Evolutionary conservation across 2,888 invertebrate genomes (phyloP), one percentile per base, ranked within the genome.

Genomic region (Malacosoma neustria): DNA sequence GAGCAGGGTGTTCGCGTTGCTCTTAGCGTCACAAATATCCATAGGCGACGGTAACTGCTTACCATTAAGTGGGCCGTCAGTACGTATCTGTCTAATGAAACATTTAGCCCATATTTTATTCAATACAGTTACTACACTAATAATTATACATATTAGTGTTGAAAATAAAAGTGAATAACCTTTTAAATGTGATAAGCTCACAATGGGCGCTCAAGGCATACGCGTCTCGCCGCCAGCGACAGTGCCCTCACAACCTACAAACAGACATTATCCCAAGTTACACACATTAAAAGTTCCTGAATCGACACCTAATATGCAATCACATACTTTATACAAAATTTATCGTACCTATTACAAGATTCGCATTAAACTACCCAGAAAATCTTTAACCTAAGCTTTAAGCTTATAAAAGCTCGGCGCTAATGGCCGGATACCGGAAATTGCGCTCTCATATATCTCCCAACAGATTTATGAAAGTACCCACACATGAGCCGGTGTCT

Each of bases 401-500:
- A 89, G 89, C 89, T 89, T 89, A 89, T 90, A 87, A 87, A 87
- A 87, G 87, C 87, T 86, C 84, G 81, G 86, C 87, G 87, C 87
- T 92, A 92, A 92, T 92, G 92, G 92, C 92, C 92, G 92, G 92
- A 92, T 92, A 92, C 92, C 91, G 92, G 92, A 92, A 92, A 92
- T 92, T 92, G 92, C 92, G 92, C 92, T 91, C 92, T 91, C 92
- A 92, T 92, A 92, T 92, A 93, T 93, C 92, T 92, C 90, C 89
- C 88, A 88, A 91, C 92, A 92, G 93, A 93, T 93, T 93, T 93
- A 93, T 93, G 92, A 93, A 93, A 93, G 92, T 91, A 91, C 92
- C 72, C 82, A 85, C 81, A 86, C 85, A 85, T 87, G 88, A 82
- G 66, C 47, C 66, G 62, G 61, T 74, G 76, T 77, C 88, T 88